Conservation (phyloP, 2,113 vertebrate genomes). For the Perca schrenkii region DNA sequence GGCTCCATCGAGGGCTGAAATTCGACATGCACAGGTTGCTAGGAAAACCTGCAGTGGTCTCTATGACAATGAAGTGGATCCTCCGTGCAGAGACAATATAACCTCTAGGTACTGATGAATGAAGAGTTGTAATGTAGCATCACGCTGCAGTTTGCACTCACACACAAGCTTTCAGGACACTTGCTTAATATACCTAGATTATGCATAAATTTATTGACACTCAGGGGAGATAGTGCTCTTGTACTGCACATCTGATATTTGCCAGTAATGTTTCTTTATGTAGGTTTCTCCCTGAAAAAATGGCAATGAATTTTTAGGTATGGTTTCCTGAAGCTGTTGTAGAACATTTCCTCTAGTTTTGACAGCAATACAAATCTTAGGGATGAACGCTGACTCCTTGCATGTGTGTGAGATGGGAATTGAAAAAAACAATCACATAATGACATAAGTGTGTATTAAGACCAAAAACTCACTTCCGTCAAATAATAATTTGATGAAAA, state of each 20-base stretch:
- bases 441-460: background rate
- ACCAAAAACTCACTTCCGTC: background rate
- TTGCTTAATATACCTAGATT: constrained; percentile 15
- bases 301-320: too few species aligned
- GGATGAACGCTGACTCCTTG: background rate
- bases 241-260: background rate
- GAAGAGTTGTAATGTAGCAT: constrained; percentile 33
- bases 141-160: background rate
- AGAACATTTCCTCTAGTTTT: background rate
- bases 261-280: background rate
- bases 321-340: background rate
- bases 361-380: background rate
- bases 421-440: background rate
- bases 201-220: constrained; percentile 26
- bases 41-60: constrained; percentile 47
- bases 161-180: constrained; percentile 4
- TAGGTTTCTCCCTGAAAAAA: background rate
- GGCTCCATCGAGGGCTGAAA: constrained; percentile 19
- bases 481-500: background rate
- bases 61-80: constrained; percentile 34
- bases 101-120: background rate
- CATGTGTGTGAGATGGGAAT: background rate
- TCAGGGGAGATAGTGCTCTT: background rate
- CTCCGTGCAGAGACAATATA: constrained; percentile 21
- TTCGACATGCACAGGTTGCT: constrained; percentile 37